These are phyloP conservation scores for Zosterops lateralis DNA, from an alignment of 2,113 vertebrate genomes.

Conservation along the genomic window DNA sequence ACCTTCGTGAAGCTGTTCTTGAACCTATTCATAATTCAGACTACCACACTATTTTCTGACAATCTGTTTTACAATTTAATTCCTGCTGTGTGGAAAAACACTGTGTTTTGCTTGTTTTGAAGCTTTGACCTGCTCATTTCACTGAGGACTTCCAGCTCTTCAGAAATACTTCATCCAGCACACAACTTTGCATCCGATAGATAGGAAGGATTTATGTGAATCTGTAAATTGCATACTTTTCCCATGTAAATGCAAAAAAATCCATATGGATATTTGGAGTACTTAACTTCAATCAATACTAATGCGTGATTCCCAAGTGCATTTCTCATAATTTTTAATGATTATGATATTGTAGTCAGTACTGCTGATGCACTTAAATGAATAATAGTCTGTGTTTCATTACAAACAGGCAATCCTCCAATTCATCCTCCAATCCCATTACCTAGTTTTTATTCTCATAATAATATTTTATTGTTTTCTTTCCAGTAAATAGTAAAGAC, in stretches of 20 bases:
- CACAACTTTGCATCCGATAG: neutral
- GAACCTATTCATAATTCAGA: conserved; percentile 7
- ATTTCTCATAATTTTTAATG: neutral
- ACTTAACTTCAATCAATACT: neutral
- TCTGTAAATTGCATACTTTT: neutral
- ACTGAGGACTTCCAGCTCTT: neutral
- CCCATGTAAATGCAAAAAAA: neutral
- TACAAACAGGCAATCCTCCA: neutral
- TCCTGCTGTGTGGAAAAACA: neutral
- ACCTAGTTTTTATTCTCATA: neutral
- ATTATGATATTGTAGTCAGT: neutral
- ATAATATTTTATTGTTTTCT: neutral
- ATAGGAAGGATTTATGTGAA: neutral
- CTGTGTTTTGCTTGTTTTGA: conserved; percentile 19
- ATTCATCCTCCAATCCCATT: neutral
- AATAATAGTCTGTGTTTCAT: neutral
- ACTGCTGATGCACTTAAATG: neutral
- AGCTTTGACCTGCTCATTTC: conserved; percentile 10
- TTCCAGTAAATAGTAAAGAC: neutral
- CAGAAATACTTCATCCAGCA: neutral
- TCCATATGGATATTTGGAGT: neutral
- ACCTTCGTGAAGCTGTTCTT: conserved; percentile 30
- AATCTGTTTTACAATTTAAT: conserved; percentile 13
- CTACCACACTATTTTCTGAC: neutral
- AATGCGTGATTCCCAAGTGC: neutral